phyloP scores from a whole-genome alignment of 1,140 invertebrate genomes.

The Sarcophaga peregrina region DNA sequence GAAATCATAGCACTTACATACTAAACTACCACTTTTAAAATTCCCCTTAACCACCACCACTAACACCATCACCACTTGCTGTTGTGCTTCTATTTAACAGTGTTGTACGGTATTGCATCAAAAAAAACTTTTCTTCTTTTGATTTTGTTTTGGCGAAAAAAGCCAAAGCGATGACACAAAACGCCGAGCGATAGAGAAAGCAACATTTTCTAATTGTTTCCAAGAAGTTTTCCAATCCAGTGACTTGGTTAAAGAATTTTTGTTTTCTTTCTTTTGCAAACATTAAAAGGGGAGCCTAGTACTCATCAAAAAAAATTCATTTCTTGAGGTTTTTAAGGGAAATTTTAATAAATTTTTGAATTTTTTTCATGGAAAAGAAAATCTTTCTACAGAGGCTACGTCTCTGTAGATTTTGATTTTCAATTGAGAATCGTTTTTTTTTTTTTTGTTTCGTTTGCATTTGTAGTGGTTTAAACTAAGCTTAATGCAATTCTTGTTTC shows the following conservation, averaged over 20 bases:
- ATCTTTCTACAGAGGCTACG: not conserved
- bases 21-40: conserved; percentile 13
- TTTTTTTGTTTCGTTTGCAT: conserved; percentile 23
- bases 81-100: not conserved
- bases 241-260: not conserved
- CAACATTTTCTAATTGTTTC: conserved; percentile 12
- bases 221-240: not conserved
- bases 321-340: no score
- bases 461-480: not conserved
- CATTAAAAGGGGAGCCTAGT: not conserved
- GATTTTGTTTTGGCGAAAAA: not conserved
- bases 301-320: no score
- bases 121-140: not conserved
- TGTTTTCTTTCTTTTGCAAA: not conserved
- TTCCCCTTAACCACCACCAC: not conserved
- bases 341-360: no score
- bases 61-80: not conserved
- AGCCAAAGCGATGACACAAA: not conserved
- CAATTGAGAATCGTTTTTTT: not conserved
- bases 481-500: not conserved
- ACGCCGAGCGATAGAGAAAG: conserved; percentile 12
- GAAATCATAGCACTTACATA: not conserved
- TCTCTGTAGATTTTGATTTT: not conserved
- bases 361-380: no score
- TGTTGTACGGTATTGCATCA: no score